A percentile compares a stretch with the other conserved stretches of the same genome.
Conservation (phyloP, 2,888 invertebrate genomes). For the Amblyjoppa proteus region DNA sequence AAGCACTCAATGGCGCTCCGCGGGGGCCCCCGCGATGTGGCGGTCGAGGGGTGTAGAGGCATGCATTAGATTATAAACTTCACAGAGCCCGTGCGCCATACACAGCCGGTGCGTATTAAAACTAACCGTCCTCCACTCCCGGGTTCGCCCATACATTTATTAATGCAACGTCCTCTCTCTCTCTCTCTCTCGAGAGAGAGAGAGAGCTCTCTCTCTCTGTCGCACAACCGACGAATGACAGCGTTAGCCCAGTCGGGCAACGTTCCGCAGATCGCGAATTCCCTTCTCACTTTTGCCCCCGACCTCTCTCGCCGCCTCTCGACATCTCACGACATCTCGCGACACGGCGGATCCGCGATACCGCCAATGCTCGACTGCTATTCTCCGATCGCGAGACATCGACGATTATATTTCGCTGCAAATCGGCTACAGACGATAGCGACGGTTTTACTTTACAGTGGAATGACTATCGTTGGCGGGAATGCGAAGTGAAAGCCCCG, state of each 20-base stretch:
- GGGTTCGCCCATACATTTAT: constrained; percentile 20
- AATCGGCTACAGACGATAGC: constrained; percentile 1
- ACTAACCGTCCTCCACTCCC: constrained; percentile 34
- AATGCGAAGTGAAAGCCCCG: constrained; percentile 21
- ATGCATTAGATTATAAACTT: constrained; percentile 84
- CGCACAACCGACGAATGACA: constrained; percentile 55
- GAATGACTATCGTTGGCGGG: background rate
- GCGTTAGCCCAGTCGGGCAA: constrained; percentile 52
- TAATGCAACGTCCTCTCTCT: background rate
- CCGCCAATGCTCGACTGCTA: background rate
- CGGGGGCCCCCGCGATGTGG: constrained; percentile 74
- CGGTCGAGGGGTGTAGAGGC: constrained; percentile 76
- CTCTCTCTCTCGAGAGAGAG: background rate
- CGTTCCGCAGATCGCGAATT: constrained; percentile 64
- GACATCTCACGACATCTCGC: background rate
- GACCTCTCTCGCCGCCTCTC: background rate
- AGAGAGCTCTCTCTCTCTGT: background rate
- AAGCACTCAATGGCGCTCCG: constrained; percentile 81
- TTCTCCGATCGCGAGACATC: constrained; percentile 21
- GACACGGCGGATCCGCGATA: background rate
- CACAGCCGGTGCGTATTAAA: background rate
- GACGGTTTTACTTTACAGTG: background rate
- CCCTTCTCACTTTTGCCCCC: constrained; percentile 64
- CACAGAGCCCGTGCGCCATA: constrained; percentile 75
- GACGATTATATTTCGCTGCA: background rate